These are phyloP conservation scores for Cephus rjabovi DNA, from an alignment of 2,888 invertebrate species.

Conservation along the genomic window DNA sequence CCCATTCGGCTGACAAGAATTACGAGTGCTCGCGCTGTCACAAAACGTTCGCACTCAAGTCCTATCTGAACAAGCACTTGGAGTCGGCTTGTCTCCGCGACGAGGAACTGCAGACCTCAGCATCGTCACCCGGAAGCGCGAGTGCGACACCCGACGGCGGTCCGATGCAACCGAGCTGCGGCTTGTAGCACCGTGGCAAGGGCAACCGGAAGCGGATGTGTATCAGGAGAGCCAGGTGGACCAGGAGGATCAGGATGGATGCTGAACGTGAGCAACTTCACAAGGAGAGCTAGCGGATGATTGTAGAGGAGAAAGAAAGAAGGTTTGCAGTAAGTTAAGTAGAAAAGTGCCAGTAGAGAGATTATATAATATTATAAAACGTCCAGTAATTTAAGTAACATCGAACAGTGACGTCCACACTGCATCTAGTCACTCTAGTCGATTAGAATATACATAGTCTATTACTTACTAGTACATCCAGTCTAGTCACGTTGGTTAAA, in stretches of 20 bases:
- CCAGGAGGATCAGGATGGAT: constrained; percentile 15
- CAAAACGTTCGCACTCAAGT: constrained; percentile 94
- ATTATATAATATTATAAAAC: constrained; percentile 57
- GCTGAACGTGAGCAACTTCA: constrained; percentile 6
- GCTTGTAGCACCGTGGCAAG: constrained; percentile 14
- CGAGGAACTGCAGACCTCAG: constrained; percentile 62
- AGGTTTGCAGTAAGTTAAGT: constrained; percentile 61
- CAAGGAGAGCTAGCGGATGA: constrained; percentile 28
- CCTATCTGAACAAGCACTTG: constrained; percentile 94
- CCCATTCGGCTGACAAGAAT: constrained; percentile 92
- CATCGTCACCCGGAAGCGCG: constrained; percentile 11
- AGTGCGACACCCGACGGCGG: not conserved
- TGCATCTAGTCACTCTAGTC: constrained; percentile 65
- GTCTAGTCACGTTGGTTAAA: constrained; percentile 54
- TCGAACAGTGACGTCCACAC: constrained; percentile 61
- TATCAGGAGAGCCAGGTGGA: not conserved
- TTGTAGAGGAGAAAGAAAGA: constrained; percentile 9
- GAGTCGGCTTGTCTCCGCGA: constrained; percentile 88
- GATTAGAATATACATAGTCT: constrained; percentile 39
- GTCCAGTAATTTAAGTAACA: constrained; percentile 65
- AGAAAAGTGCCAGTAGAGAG: constrained; percentile 65
- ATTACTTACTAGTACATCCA: constrained; percentile 10
- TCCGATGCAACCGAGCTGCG: constrained; percentile 1
- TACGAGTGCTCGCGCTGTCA: constrained; percentile 89
- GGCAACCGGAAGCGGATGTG: not conserved